phyloP scores from a whole-genome alignment of 1,140 invertebrate species.

The Cydia fagiglandana region DNA sequence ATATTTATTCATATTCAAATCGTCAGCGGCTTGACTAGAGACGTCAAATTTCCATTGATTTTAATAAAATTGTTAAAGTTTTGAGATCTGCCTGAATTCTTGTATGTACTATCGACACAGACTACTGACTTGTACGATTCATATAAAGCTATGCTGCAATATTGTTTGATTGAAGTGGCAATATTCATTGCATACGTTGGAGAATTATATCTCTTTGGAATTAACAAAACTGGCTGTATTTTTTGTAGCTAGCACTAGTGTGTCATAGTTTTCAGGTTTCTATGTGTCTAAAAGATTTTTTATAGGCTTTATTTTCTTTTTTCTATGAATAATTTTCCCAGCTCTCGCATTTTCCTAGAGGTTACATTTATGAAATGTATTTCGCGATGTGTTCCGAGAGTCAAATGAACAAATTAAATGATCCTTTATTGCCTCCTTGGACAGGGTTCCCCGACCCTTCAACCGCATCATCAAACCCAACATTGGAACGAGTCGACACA shows the following conservation, averaged over 20 bases:
- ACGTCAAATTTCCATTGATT: not conserved
- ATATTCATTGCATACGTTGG: conserved; percentile 24
- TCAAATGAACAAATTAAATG: conserved; percentile 47
- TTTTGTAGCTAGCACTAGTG: conserved; percentile 31
- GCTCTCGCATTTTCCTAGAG: conserved; percentile 45
- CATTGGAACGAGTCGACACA: too few relatives aligned
- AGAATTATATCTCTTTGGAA: not conserved
- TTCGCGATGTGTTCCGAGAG: conserved; percentile 40
- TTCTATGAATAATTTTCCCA: conserved; percentile 42
- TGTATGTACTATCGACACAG: not conserved
- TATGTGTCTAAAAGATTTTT: too few relatives aligned
- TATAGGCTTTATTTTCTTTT: conserved; percentile 26
- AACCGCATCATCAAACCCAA: too few relatives aligned
- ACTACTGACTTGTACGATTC: not conserved
- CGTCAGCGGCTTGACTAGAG: conserved; percentile 41
- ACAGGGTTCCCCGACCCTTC: too few relatives aligned
- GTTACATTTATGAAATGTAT: conserved; percentile 44
- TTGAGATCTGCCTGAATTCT: not conserved
- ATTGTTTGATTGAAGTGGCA: conserved; percentile 1
- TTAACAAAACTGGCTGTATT: not conserved
- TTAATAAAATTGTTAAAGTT: not conserved
- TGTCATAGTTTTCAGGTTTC: too few relatives aligned
- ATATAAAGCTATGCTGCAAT: not conserved
- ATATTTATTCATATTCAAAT: conserved; percentile 55
- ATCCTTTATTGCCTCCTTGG: conserved; percentile 38